Percentiles rank a stretch among this genome's conserved stretches.
phyloP scores from a whole-genome alignment of 2,113 vertebrate genomes.

The Actenoides hombroni region DNA sequence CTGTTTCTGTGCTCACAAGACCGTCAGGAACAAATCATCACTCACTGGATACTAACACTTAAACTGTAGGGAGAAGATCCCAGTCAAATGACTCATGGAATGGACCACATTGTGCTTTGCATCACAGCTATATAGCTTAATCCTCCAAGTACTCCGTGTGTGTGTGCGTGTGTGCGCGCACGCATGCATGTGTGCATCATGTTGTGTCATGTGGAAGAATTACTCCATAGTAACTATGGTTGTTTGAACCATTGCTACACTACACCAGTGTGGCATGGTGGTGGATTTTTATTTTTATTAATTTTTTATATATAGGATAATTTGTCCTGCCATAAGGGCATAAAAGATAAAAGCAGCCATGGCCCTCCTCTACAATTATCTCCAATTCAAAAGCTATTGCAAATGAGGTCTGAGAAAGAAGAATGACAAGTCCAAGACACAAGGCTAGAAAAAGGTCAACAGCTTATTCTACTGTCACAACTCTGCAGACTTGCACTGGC shows the following conservation, averaged over 20 bases:
- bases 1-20: not conserved
- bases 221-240: not conserved
- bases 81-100: not conserved
- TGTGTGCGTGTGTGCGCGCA: no score
- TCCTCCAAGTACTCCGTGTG: not conserved
- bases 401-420: slow-evolving; percentile 26
- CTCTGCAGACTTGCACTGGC: not conserved
- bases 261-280: fast-evolving
- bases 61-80: not conserved
- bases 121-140: not conserved
- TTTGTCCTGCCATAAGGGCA: not conserved
- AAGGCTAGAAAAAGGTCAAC: slow-evolving; percentile 17
- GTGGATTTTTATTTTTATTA: not conserved
- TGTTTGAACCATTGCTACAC: not conserved
- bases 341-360: not conserved
- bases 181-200: fast-evolving
- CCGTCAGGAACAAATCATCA: not conserved
- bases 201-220: not conserved
- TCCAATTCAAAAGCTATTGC: slow-evolving; percentile 16
- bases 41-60: not conserved
- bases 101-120: not conserved
- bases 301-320: not conserved
- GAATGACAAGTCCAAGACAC: slow-evolving; percentile 51
- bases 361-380: not conserved
- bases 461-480: slow-evolving; percentile 42